phyloP scores from a whole-genome alignment of 1,140 invertebrate species.

The Cyrtorhinus lividipennis region DNA sequence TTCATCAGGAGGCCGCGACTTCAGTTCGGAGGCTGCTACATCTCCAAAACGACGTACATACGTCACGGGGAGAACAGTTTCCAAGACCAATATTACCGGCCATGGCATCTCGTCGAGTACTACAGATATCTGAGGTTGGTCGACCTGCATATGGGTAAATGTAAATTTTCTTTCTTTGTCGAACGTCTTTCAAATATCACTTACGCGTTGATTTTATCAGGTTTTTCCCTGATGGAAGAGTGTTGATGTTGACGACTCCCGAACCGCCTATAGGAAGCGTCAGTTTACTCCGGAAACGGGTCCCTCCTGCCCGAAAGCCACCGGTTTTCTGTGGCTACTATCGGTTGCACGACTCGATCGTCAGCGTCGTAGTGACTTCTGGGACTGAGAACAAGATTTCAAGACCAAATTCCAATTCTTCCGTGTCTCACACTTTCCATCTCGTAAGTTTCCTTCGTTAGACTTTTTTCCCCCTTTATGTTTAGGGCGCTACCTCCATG shows the following conservation, averaged over 20 bases:
- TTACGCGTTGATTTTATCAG: conserved; percentile 30
- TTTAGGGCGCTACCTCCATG: no score
- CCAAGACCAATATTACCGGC: conserved; percentile 78
- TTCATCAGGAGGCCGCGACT: conserved; percentile 65
- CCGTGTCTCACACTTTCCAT: conserved; percentile 38
- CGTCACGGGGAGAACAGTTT: conserved; percentile 81
- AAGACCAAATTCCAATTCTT: neutral
- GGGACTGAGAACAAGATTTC: conserved; percentile 31
- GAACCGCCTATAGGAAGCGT: conserved; percentile 63
- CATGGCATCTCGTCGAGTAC: conserved; percentile 83
- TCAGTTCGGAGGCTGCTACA: conserved; percentile 79
- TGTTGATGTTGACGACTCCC: conserved; percentile 74
- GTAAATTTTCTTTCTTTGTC: neutral
- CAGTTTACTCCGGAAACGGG: conserved; percentile 35
- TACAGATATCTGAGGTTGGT: conserved; percentile 70
- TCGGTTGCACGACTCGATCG: conserved; percentile 50
- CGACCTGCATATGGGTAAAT: neutral
- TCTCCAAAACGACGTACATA: conserved; percentile 81
- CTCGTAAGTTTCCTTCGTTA: conserved; percentile 34
- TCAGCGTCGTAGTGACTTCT: conserved; percentile 36
- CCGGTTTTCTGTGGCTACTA: conserved; percentile 63
- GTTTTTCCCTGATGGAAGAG: conserved; percentile 62
- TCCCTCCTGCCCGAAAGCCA: conserved; percentile 32
- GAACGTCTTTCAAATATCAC: conserved; percentile 17
- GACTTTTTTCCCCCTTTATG: neutral